Conservation (phyloP, 2,113 vertebrate species). For the Sinocyclocheilus anophthalmus region DNA sequence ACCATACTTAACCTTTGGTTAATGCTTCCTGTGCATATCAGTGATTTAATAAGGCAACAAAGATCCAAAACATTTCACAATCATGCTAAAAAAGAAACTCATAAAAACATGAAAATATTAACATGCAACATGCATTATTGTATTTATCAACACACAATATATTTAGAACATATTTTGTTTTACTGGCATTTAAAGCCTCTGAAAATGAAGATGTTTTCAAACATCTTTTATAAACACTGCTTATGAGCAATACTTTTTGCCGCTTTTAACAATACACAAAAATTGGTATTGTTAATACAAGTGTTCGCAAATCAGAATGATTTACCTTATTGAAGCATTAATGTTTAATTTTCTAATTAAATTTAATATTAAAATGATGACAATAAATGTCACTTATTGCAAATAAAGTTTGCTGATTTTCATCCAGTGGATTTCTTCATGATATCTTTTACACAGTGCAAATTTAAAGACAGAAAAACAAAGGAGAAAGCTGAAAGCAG, state of each 20-base stretch:
- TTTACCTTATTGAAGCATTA: background rate
- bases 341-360: too few relatives aligned
- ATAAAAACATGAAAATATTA: background rate
- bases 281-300: background rate
- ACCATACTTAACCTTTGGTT: conserved; percentile 50
- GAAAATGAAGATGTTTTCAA: conserved; percentile 1
- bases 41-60: conserved; percentile 47
- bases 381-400: conserved; percentile 15
- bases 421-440: background rate
- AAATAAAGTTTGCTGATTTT: background rate
- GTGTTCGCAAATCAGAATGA: background rate
- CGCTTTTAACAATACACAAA: background rate
- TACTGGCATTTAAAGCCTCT: background rate
- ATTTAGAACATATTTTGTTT: conserved; percentile 14
- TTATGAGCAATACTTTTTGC: background rate
- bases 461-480: conserved; percentile 31
- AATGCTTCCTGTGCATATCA: conserved; percentile 45
- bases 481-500: background rate
- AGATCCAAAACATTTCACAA: conserved; percentile 12
- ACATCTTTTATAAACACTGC: background rate
- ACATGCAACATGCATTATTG: conserved; percentile 52
- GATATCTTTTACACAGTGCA: conserved; percentile 30
- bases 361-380: background rate
- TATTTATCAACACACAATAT: background rate
- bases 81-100: conserved; percentile 36